Conservation (phyloP, 2,113 vertebrate species). For the Gymnarchus niloticus region DNA sequence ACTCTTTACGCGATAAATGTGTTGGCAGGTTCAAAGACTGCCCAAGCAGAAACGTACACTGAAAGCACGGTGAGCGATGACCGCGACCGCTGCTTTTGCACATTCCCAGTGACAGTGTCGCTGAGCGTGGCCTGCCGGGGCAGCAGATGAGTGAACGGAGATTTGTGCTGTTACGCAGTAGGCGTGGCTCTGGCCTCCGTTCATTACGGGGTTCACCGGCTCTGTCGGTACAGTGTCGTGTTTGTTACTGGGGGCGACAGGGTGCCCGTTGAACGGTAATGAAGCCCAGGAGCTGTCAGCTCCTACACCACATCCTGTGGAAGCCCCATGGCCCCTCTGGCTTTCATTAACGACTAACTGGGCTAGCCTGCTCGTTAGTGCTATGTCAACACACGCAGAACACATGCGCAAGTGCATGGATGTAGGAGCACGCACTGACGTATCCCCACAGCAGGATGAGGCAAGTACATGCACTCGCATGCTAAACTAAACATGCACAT, state of each 20-base stretch:
- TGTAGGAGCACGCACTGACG: too few relatives aligned
- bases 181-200: not conserved
- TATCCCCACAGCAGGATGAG: too few relatives aligned
- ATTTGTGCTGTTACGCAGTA: not conserved
- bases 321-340: not conserved
- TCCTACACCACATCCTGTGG: not conserved
- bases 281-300: not conserved
- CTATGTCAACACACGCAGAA: not conserved
- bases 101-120: not conserved
- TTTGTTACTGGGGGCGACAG: constrained; percentile 6
- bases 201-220: not conserved
- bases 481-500: too few relatives aligned
- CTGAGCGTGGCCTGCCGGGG: not conserved
- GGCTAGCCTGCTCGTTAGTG: not conserved
- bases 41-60: not conserved
- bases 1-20: not conserved
- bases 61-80: not conserved
- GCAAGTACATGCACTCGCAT: too few relatives aligned
- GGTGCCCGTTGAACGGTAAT: not conserved
- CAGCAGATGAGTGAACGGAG: not conserved
- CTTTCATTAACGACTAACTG: not conserved
- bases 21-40: not conserved
- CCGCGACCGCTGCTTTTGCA: not conserved
- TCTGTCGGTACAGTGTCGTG: not conserved
- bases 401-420: not conserved